Evolutionary conservation across 2,888 invertebrate genomes (phyloP).

Genomic region (Aphidius colemani): DNA sequence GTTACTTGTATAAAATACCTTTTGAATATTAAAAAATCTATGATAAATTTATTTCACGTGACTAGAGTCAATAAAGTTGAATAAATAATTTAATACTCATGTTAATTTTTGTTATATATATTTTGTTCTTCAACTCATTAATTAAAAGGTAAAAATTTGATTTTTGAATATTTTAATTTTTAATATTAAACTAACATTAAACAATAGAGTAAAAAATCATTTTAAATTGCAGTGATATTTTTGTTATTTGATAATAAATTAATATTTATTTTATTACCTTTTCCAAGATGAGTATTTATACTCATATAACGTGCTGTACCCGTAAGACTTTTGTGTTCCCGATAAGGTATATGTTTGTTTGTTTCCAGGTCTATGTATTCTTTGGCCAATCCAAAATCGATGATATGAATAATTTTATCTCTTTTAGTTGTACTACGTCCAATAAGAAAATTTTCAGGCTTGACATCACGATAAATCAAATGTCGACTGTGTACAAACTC

Average conservation of each 20-base stretch:
- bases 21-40: too few species aligned
- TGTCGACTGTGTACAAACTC: slow-evolving; percentile 99
- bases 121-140: too few species aligned
- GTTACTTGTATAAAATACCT: too few species aligned
- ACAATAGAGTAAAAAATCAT: too few species aligned
- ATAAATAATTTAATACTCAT: too few species aligned
- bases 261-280: slow-evolving; percentile 65
- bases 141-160: too few species aligned
- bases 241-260: background rate
- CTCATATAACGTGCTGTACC: slow-evolving; percentile 99
- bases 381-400: slow-evolving; percentile 99
- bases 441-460: slow-evolving; percentile 99
- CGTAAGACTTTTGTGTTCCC: slow-evolving; percentile 99
- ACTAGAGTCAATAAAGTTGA: too few species aligned
- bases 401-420: slow-evolving; percentile 99
- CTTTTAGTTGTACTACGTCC: slow-evolving; percentile 96
- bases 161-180: too few species aligned
- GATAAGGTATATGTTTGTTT: slow-evolving; percentile 99
- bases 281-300: slow-evolving; percentile 99
- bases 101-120: too few species aligned
- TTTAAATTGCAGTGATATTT: too few species aligned
- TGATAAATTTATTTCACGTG: too few species aligned
- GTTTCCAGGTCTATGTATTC: slow-evolving; percentile 99
- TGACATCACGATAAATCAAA: slow-evolving; percentile 98
- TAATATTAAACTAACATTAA: too few species aligned